phyloP scores from a whole-genome alignment of 1,140 invertebrate genomes.

The Drosophila carrolli region DNA sequence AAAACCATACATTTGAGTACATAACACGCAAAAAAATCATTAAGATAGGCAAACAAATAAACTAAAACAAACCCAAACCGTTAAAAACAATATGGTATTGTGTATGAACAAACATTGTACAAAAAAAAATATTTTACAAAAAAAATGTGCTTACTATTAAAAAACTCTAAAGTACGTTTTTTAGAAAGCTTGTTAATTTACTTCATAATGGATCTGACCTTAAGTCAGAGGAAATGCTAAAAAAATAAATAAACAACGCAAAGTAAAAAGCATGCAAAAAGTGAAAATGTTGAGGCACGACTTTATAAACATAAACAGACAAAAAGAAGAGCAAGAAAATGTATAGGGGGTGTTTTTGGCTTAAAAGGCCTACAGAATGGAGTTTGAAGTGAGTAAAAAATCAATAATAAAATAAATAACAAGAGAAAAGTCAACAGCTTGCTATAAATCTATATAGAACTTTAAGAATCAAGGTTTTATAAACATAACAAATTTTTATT shows the following conservation, averaged over 20 bases:
- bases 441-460: not conserved
- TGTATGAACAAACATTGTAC: not conserved
- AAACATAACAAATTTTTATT: too few species aligned
- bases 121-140: not conserved
- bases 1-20: not conserved
- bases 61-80: not conserved
- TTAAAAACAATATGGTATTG: not conserved
- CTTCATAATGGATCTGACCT: too few species aligned
- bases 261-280: constrained; percentile 21
- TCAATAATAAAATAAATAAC: constrained; percentile 11
- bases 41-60: not conserved
- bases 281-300: constrained; percentile 4
- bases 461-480: too few species aligned
- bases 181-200: too few species aligned
- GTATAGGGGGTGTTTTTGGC: constrained; percentile 11
- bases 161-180: too few species aligned
- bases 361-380: not conserved
- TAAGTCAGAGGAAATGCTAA: constrained; percentile 1
- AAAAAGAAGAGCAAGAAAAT: constrained; percentile 18
- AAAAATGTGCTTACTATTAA: too few species aligned
- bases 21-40: not conserved
- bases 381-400: constrained; percentile 12
- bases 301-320: constrained; percentile 25
- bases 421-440: constrained; percentile 14
- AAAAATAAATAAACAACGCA: constrained; percentile 5